phyloP scores from a whole-genome alignment of 2,113 vertebrate genomes.

The Platysteira castanea region DNA sequence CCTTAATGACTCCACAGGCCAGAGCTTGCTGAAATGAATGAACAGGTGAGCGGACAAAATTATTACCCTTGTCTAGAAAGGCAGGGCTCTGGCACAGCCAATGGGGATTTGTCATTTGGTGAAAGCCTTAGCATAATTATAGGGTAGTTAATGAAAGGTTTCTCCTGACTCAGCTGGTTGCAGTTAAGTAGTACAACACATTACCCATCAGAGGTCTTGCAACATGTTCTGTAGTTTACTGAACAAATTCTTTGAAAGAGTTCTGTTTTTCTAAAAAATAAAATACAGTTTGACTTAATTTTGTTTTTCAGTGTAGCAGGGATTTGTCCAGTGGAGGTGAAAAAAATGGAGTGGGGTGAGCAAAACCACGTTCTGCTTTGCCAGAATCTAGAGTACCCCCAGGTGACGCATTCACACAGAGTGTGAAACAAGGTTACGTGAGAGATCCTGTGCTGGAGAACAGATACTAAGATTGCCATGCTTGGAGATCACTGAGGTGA shows the following conservation, averaged over 20 bases:
- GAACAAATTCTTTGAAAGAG: not conserved
- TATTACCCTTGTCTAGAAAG: constrained; percentile 20
- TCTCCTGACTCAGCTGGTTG: not conserved
- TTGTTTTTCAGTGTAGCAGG: not conserved
- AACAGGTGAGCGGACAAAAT: not conserved
- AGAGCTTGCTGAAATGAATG: constrained; percentile 6
- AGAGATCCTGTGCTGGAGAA: not conserved
- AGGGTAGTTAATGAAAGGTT: not conserved
- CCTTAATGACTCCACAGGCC: not conserved
- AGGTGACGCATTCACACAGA: fast-evolving
- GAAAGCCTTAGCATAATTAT: constrained; percentile 47
- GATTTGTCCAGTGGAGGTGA: not conserved
- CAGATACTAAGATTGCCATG: not conserved
- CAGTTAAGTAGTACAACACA: not conserved
- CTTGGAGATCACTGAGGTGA: not conserved
- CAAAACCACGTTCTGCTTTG: not conserved
- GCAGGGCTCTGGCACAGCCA: constrained; percentile 31
- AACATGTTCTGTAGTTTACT: not conserved
- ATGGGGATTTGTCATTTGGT: constrained; percentile 3
- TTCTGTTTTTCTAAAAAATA: not conserved
- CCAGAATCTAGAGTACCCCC: not conserved
- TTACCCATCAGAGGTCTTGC: not conserved
- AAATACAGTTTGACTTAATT: not conserved
- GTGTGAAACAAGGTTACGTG: not conserved
- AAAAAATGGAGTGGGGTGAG: not conserved